A percentile compares a stretch with the other conserved stretches of the same genome.
Conservation (phyloP, 2,797 vertebrate species). For the Clangula hyemalis region DNA sequence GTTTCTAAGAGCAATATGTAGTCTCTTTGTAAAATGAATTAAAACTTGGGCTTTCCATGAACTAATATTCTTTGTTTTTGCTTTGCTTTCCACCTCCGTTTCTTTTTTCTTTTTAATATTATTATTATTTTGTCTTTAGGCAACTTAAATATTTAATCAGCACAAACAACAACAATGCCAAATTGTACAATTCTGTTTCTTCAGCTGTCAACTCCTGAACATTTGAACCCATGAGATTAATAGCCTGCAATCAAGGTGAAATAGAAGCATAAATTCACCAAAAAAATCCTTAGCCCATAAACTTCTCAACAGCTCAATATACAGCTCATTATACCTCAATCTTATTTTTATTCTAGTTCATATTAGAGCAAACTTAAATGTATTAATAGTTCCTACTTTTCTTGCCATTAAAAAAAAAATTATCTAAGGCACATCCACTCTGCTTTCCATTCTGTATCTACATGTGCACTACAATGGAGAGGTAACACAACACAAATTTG, state of each 20-base stretch:
- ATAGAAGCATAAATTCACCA: neutral
- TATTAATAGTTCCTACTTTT: neutral
- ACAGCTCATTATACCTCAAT: neutral
- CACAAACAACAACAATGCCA: neutral
- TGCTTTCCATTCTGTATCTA: neutral
- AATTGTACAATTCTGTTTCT: neutral
- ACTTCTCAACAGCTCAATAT: neutral
- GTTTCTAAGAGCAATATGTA: neutral
- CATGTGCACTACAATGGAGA: accelerated
- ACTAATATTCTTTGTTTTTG: neutral
- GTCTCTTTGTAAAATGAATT: neutral
- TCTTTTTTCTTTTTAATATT: neutral
- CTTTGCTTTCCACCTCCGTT: neutral
- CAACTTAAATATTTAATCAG: constrained; percentile 42
- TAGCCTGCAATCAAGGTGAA: neutral
- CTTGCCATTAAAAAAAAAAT: neutral
- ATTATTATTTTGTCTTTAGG: neutral
- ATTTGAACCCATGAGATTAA: neutral
- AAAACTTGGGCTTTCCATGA: neutral
- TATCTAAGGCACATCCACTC: neutral
- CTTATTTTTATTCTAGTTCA: neutral
- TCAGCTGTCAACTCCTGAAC: neutral
- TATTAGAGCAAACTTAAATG: neutral
- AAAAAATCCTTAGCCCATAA: neutral
- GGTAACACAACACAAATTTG: neutral